Conservation (phyloP, 1,140 invertebrate genomes). For the Cherax quadricarinatus region DNA sequence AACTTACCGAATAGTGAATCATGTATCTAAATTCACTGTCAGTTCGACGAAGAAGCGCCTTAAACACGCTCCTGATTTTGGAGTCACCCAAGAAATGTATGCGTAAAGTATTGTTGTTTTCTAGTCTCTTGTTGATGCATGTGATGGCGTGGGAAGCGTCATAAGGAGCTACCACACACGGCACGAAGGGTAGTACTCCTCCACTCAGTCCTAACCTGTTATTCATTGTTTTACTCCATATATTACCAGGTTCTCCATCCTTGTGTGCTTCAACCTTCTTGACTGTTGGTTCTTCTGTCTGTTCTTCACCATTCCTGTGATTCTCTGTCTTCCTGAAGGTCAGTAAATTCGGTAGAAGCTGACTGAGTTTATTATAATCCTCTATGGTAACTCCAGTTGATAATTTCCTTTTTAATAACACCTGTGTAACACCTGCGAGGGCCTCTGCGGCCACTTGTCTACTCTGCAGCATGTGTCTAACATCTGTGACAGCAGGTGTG, state of each 20-base stretch:
- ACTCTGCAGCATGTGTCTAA: too few relatives aligned
- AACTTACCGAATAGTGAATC: constrained; percentile 20
- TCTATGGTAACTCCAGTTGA: neutral
- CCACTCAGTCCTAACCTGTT: constrained; percentile 5
- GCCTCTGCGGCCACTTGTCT: neutral
- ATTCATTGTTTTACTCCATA: too few relatives aligned
- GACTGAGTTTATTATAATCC: neutral
- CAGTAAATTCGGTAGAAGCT: constrained; percentile 2
- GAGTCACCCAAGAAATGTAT: constrained; percentile 57
- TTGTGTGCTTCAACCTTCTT: too few relatives aligned
- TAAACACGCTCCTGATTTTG: constrained; percentile 30
- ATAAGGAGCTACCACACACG: constrained; percentile 30
- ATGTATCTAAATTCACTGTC: constrained; percentile 6
- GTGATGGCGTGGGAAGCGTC: neutral
- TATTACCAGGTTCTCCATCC: too few relatives aligned
- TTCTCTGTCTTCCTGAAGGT: neutral
- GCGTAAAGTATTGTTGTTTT: constrained; percentile 13
- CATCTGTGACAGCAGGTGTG: too few relatives aligned
- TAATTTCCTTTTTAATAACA: neutral
- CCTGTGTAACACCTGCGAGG: neutral
- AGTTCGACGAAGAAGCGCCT: constrained; percentile 16
- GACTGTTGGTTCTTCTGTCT: too few relatives aligned
- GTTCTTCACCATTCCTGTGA: too few relatives aligned
- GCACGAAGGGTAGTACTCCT: constrained; percentile 46
- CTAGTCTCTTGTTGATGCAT: neutral